Base-by-base conservation (phyloP, 2,797 vertebrate genomes). In the Poeciliopsis turneri region DNA sequence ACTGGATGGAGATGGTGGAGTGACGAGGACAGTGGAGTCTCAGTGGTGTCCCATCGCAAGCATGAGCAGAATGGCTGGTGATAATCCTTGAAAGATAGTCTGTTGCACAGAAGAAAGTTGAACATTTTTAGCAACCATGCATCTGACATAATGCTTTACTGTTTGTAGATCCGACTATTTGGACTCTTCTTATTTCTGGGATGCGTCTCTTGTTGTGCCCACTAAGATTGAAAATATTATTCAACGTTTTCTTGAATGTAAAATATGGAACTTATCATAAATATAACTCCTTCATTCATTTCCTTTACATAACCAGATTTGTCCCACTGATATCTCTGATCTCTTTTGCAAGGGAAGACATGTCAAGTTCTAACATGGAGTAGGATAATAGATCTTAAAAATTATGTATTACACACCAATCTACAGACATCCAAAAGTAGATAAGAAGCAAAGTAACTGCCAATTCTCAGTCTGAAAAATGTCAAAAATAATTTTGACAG, bases 51-150 rank as follows among this genome's bases (percentile, higher is more conserved):
- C 98, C 98, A 3, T 99, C 98, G 46, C 97, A 98, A 74, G 97
- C 98, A 30, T 94, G 95, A 53, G 95, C 96, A 0, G 97, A 97
- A 83, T 99, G 98, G 90, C 97, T 97, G 89, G 95, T 97, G 90
- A 99, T 96, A 89, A 99, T 97, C 92, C 97, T 97, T 82, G 96
- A 97, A 88, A 99, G 94, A 94, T 99, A 99, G 92, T 96, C 98
- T 99, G 94, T 78, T 2, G 41, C 15, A 80, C 3, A 78, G 7
- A 20, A 43, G 11, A 43, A 43, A 25, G 11, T 41, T 8, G 10
- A 43, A 25, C 0, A 15, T 41, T 68, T 23, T 39, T 68, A 39
- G 18, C 23, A 70, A 45, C 39, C 13, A 7, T 2, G 0, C 7
- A 5, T 47, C 10, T 64, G 11, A 61, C 11, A 74, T 25, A 39